These are phyloP conservation scores for Pteruthius melanotis DNA, from an alignment of 2,113 vertebrate genomes.

Conservation along the genomic window DNA sequence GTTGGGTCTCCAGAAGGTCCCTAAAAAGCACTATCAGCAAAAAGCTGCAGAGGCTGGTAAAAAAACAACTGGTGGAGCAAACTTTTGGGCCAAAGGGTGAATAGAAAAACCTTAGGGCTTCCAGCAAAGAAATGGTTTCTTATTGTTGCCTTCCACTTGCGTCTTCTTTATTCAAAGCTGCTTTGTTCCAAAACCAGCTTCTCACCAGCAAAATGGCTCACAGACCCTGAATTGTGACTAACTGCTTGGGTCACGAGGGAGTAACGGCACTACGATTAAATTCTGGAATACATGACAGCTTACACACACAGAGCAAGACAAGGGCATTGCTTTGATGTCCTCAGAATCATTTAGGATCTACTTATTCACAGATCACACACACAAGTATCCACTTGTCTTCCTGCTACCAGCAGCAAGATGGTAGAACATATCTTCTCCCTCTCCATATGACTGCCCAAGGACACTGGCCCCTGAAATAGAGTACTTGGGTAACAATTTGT, in stretches of 20 bases:
- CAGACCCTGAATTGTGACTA: not conserved
- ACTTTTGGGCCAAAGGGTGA: not conserved
- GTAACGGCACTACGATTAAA: not conserved
- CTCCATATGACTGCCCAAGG: not conserved
- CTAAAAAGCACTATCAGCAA: not conserved
- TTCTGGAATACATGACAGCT: not conserved
- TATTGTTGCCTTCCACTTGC: not conserved
- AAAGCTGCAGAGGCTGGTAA: fast-evolving
- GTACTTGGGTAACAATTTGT: not conserved
- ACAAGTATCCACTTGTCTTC: not conserved
- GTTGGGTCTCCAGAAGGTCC: not conserved
- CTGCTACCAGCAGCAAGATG: not conserved
- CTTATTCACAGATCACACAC: not conserved
- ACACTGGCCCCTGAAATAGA: not conserved
- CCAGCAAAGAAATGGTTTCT: not conserved
- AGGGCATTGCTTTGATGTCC: not conserved
- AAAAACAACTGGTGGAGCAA: not conserved
- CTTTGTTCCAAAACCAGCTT: not conserved
- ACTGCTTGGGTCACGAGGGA: not conserved
- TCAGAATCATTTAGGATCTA: not conserved
- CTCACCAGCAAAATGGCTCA: not conserved
- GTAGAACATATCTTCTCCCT: not conserved
- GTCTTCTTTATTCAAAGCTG: not conserved
- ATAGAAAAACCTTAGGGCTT: not conserved
- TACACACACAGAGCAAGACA: not conserved